These are phyloP conservation scores for Seladonia tumulorum DNA, from an alignment of 2,888 invertebrate species.

Conservation along the genomic window DNA sequence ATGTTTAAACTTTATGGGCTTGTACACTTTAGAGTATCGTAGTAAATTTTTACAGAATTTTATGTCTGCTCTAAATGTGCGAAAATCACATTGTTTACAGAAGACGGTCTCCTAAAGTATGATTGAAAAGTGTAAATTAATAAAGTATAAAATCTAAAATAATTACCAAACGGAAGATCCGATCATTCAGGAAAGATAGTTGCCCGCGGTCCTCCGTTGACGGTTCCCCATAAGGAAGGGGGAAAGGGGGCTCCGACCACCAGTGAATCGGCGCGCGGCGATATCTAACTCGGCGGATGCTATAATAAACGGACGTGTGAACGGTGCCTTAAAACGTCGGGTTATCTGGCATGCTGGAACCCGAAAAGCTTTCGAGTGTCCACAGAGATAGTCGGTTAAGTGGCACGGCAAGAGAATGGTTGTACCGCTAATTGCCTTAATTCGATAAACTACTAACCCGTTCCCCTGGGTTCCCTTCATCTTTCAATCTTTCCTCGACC, in stretches of 20 bases:
- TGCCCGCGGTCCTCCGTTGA: neutral
- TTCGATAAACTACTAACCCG: slow-evolving; percentile 80
- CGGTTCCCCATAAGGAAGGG: neutral
- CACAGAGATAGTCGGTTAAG: slow-evolving; percentile 76
- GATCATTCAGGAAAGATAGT: neutral
- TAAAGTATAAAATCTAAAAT: neutral
- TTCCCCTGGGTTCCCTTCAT: slow-evolving; percentile 52
- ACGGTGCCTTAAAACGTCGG: slow-evolving; percentile 61
- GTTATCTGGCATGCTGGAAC: slow-evolving; percentile 75
- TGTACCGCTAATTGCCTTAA: slow-evolving; percentile 82
- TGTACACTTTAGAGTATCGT: no score
- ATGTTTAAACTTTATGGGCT: no score
- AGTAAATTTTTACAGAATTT: no score
- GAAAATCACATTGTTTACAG: no score
- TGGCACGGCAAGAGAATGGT: slow-evolving; percentile 75
- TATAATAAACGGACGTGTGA: slow-evolving; percentile 60
- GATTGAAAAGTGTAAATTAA: neutral
- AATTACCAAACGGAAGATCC: neutral
- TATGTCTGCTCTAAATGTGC: no score
- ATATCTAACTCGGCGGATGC: slow-evolving; percentile 42
- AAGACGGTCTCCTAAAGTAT: no score
- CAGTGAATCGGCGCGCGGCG: slow-evolving; percentile 35
- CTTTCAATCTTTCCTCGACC: slow-evolving; percentile 55
- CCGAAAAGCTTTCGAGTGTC: slow-evolving; percentile 81
- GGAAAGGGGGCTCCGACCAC: neutral